phyloP scores from a whole-genome alignment of 2,888 invertebrate species.

The Cephus runcator region DNA sequence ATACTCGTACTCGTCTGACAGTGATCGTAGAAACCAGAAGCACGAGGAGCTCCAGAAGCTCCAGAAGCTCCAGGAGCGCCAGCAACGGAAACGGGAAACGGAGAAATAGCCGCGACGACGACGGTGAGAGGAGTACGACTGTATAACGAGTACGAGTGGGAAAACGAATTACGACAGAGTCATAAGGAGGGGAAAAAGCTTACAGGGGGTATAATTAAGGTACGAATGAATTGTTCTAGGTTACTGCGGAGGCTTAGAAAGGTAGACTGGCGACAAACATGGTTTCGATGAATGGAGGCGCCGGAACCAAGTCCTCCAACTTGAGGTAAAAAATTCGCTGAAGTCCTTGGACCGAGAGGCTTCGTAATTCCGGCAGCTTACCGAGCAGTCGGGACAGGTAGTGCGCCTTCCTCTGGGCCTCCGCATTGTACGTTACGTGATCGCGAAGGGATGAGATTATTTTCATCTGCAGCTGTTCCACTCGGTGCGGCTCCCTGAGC shows the following conservation, averaged over 20 bases:
- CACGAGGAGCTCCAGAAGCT: too few relatives aligned
- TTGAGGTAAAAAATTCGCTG: slow-evolving; percentile 95
- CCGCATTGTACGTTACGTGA: slow-evolving; percentile 93
- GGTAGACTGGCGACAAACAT: slow-evolving; percentile 96
- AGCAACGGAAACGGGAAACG: too few relatives aligned
- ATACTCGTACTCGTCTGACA: neutral
- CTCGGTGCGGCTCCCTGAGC: slow-evolving; percentile 88
- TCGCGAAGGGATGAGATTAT: slow-evolving; percentile 95
- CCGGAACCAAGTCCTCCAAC: slow-evolving; percentile 90
- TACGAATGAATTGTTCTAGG: neutral
- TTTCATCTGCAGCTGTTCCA: slow-evolving; percentile 96
- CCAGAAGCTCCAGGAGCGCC: too few relatives aligned
- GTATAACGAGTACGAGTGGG: too few relatives aligned
- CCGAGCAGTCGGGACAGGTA: slow-evolving; percentile 94
- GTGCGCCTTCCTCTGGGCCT: slow-evolving; percentile 89
- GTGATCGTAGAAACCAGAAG: too few relatives aligned
- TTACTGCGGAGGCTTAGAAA: slow-evolving; percentile 71
- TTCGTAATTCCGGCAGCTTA: slow-evolving; percentile 91
- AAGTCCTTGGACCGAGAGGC: slow-evolving; percentile 91
- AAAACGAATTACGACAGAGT: too few relatives aligned
- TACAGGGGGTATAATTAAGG: too few relatives aligned
- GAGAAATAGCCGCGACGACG: too few relatives aligned
- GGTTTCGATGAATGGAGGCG: slow-evolving; percentile 92
- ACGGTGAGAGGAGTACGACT: too few relatives aligned
- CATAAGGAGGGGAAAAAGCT: too few relatives aligned